A percentile compares a stretch with the other conserved stretches of the same genome.
Evolutionary conservation across 2,797 vertebrate species (phyloP).

Genomic region (Pelobates cultripes): DNA sequence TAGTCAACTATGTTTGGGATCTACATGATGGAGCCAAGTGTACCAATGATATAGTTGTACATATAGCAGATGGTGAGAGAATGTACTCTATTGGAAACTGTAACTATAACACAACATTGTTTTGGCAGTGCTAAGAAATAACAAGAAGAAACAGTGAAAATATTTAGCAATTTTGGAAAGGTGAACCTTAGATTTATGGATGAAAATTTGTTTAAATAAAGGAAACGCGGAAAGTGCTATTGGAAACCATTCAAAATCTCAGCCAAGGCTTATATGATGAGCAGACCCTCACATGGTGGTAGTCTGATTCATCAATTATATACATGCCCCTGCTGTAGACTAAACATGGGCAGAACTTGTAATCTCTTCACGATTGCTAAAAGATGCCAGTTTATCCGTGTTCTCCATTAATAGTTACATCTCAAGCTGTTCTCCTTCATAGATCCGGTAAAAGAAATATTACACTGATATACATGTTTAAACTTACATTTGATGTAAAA

Average conservation of each 20-base stretch:
- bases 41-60: neutral
- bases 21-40: neutral
- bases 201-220: slow-evolving; percentile 31
- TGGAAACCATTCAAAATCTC: slow-evolving; percentile 13
- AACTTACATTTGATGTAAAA: too few species aligned
- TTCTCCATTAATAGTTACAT: neutral
- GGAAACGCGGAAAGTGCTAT: slow-evolving; percentile 8
- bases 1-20: neutral
- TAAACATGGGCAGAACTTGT: slow-evolving; percentile 27
- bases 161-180: slow-evolving; percentile 58
- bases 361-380: neutral
- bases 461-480: too few species aligned
- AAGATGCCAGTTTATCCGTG: neutral
- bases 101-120: slow-evolving; percentile 18
- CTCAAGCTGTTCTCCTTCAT: neutral
- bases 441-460: neutral
- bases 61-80: neutral
- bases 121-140: slow-evolving; percentile 14
- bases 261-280: neutral
- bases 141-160: slow-evolving; percentile 29
- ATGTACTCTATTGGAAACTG: slow-evolving; percentile 21
- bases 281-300: neutral
- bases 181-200: slow-evolving; percentile 48
- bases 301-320: neutral
- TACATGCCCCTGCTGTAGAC: slow-evolving; percentile 20